phyloP scores from a whole-genome alignment of 2,888 invertebrate genomes.

The Polietes domitor region DNA sequence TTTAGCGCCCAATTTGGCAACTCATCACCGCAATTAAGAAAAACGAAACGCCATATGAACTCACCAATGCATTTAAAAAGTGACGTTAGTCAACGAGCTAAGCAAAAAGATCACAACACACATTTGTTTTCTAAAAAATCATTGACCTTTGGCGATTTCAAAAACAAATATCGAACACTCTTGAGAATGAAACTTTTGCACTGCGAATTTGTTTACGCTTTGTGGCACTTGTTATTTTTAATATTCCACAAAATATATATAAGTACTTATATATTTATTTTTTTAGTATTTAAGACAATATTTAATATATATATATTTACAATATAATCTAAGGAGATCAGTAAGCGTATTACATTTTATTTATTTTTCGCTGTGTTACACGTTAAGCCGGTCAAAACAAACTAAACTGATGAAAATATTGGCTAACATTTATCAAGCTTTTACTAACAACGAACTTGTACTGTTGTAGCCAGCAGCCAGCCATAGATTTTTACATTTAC shows the following conservation, averaged over 20 bases:
- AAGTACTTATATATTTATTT: too few species aligned
- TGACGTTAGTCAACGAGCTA: neutral
- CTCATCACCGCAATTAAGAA: neutral
- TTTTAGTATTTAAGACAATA: too few species aligned
- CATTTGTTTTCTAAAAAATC: neutral
- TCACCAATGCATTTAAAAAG: neutral
- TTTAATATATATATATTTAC: too few species aligned
- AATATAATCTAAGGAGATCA: too few species aligned
- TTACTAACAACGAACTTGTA: slow-evolving; percentile 27
- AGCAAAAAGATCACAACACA: neutral
- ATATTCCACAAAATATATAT: too few species aligned
- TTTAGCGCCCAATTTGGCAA: neutral
- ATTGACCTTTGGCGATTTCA: neutral
- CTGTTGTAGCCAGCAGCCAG: too few species aligned
- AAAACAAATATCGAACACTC: too few species aligned
- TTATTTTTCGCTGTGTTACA: slow-evolving; percentile 41
- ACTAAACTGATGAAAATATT: slow-evolving; percentile 61
- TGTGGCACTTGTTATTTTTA: too few species aligned
- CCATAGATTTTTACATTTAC: neutral
- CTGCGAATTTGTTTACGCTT: neutral
- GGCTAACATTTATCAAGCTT: slow-evolving; percentile 63
- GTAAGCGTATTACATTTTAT: slow-evolving; percentile 42
- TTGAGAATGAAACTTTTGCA: too few species aligned
- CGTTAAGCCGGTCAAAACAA: slow-evolving; percentile 61
- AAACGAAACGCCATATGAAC: neutral